Evolutionary conservation across 2,888 invertebrate genomes (phyloP).

Genomic region (Hypsopygia costalis): DNA sequence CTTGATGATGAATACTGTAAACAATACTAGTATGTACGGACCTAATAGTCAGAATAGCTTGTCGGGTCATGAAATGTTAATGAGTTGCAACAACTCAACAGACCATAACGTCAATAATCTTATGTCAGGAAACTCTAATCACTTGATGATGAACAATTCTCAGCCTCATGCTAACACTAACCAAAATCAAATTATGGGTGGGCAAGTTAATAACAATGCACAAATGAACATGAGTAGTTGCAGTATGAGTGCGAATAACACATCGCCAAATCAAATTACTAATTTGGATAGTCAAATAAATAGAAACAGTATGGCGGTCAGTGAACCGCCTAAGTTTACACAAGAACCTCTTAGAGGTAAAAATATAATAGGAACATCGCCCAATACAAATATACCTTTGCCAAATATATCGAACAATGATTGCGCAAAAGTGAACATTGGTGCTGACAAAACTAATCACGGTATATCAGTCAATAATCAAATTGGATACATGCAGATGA

Average conservation of each 20-base stretch:
- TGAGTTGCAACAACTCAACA: conserved; percentile 62
- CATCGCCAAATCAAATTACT: conserved; percentile 51
- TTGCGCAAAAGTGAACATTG: conserved; percentile 63
- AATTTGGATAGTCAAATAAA: conserved; percentile 60
- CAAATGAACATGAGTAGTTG: conserved; percentile 71
- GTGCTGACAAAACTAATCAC: conserved; percentile 64
- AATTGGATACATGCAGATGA: conserved; percentile 73
- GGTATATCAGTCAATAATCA: conserved; percentile 67
- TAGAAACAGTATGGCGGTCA: conserved; percentile 50
- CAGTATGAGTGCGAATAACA: conserved; percentile 53
- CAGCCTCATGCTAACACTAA: conserved; percentile 51
- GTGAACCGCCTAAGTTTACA: conserved; percentile 58
- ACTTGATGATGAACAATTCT: conserved; percentile 67
- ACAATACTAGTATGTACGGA: conserved; percentile 56
- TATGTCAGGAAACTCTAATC: conserved; percentile 53
- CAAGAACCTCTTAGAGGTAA: conserved; percentile 66
- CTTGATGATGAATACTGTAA: conserved; percentile 64
- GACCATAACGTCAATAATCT: conserved; percentile 62
- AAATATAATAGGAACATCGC: conserved; percentile 60
- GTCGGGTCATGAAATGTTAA: conserved; percentile 61
- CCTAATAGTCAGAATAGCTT: conserved; percentile 50
- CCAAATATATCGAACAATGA: conserved; percentile 54
- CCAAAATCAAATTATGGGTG: conserved; percentile 56
- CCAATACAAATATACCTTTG: conserved; percentile 48
- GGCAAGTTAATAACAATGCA: conserved; percentile 47